Evolutionary conservation across 2,797 vertebrate species (phyloP), one percentile per base, ranked within the genome.

Genomic region (Calcarius lapponicus): DNA sequence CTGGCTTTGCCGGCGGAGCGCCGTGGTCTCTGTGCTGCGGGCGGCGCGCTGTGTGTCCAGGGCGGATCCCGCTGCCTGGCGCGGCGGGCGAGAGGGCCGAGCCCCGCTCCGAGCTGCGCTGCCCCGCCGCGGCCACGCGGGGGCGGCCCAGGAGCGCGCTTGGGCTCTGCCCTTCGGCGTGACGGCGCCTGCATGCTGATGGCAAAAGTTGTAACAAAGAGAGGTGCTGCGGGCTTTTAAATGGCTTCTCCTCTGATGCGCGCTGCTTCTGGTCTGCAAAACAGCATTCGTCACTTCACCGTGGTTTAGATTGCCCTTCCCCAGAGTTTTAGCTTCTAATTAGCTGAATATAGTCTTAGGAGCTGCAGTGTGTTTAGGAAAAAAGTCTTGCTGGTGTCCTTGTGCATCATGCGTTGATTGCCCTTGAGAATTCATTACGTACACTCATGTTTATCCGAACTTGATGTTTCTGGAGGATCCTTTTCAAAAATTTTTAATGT

Each of bases 31-130:
- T 65, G 10, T 45, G 34, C 36, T 51, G 2, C 1, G 2, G 29
- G 61, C 48, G 10, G 36, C 42, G 0, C 5, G 32, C 29, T 8
- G 20, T 8, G 13, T 32, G 80, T 34, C 2, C 40, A 1, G 5
- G 7, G 14, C 7, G 25, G 14, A 11, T 29, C 3, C 0, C 34
- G 2, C 0, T 29, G 10, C 19, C 48, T 8, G 26, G 51, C 16
- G 4, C 0, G 5, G 45, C 15, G 47, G 65, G 0, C 9, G 1
- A 2, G 10, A 22, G 32, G 47, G 13, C 32, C 12, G 12, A 3
- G 38, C 3, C 2, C 0, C 0, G 36, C 18, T 34, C 61, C 31
- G 18, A 4, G 0, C 2, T 62, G 71, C 17, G 14, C 25, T 57
- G 90, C 47, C 26, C 3, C 0, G 20, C 3, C 3, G 0, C 0